Percentiles rank a stretch among this genome's conserved stretches.
These are phyloP conservation scores for Eurypyga helias DNA, from an alignment of 2,113 vertebrate species.

Conservation along the genomic window DNA sequence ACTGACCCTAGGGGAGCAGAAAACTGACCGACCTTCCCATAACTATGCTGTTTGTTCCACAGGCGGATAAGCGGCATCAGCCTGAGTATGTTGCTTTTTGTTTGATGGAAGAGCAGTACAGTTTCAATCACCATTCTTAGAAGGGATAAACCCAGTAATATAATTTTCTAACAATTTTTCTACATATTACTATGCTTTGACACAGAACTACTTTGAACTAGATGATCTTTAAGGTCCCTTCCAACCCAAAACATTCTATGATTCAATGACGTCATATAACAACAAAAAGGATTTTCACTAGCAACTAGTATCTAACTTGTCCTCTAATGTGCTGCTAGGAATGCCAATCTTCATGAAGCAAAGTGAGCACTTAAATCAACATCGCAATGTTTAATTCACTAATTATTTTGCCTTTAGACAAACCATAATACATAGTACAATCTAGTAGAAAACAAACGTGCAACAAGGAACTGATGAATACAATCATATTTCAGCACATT, in stretches of 20 bases:
- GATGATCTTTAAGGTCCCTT: too few species aligned
- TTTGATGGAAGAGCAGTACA: background rate
- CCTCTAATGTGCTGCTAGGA: background rate
- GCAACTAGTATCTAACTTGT: background rate
- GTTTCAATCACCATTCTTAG: background rate
- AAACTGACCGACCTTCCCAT: background rate
- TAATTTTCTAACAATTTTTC: background rate
- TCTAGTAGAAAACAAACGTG: background rate
- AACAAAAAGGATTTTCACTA: background rate
- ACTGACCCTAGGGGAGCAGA: background rate
- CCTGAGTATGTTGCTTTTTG: background rate
- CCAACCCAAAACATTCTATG: too few species aligned
- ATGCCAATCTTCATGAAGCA: background rate
- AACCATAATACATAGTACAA: background rate
- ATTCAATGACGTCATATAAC: background rate
- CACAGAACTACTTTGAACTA: background rate
- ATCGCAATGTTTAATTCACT: background rate
- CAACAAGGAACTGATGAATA: background rate
- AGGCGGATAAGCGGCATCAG: background rate
- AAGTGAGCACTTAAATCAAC: background rate
- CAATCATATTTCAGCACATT: background rate
- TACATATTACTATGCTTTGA: background rate
- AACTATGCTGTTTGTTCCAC: background rate
- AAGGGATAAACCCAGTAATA: background rate
- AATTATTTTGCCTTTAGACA: background rate